phyloP scores from a whole-genome alignment of 2,888 invertebrate genomes.

The Drosophila neotestacea region DNA sequence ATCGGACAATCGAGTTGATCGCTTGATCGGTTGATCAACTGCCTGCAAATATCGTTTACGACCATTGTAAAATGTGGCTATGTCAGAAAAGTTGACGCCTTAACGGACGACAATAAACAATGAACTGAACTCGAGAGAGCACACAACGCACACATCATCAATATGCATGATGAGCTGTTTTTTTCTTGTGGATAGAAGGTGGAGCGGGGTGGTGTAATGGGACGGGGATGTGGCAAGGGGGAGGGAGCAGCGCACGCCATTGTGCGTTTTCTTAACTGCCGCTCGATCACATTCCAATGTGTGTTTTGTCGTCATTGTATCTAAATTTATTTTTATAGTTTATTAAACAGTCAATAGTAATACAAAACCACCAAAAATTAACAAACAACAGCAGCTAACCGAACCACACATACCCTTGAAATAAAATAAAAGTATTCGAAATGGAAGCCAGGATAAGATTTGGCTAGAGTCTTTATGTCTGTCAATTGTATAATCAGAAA shows the following conservation, averaged over 20 bases:
- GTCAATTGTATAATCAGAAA: too few species aligned
- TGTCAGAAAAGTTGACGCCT: conserved; percentile 70
- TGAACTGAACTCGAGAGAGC: conserved; percentile 58
- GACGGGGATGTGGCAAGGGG: background rate
- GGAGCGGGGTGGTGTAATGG: background rate
- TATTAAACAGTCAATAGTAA: conserved; percentile 74
- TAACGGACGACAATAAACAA: conserved; percentile 70
- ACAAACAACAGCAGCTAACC: conserved; percentile 12
- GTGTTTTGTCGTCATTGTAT: conserved; percentile 78
- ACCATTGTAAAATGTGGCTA: conserved; percentile 61
- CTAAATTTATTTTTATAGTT: conserved; percentile 81
- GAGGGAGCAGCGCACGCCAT: conserved; percentile 70
- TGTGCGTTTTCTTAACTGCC: conserved; percentile 68
- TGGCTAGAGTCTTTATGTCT: background rate
- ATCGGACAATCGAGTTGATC: conserved; percentile 40
- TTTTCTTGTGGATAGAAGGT: background rate
- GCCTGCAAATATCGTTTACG: conserved; percentile 65
- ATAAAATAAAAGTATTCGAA: background rate
- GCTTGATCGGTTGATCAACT: conserved; percentile 41
- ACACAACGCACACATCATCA: conserved; percentile 62
- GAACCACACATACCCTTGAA: conserved; percentile 24
- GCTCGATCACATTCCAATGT: conserved; percentile 74
- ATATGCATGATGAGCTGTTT: conserved; percentile 75
- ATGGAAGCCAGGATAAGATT: background rate
- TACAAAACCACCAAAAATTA: conserved; percentile 36